Percentiles rank a stretch among this genome's conserved stretches.
Evolutionary conservation across 2,113 vertebrate species (phyloP).

Genomic region (Siniperca knerii): DNA sequence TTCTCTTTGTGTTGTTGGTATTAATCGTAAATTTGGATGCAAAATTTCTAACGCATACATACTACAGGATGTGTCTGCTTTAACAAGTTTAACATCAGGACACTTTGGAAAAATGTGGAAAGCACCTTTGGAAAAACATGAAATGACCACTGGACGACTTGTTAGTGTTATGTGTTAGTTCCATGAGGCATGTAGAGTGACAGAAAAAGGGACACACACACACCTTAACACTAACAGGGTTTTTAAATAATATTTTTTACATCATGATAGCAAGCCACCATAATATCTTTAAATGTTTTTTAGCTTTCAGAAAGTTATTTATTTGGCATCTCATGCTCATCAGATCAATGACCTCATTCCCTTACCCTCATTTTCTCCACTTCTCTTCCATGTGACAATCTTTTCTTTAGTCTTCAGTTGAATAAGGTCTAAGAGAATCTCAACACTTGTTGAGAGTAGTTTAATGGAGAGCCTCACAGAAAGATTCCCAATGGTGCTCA

Average conservation of each 20-base stretch:
- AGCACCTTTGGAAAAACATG: slow-evolving; percentile 45
- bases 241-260: neutral
- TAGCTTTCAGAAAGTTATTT: neutral
- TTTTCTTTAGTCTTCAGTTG: slow-evolving; percentile 23
- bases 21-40: neutral
- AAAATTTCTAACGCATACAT: neutral
- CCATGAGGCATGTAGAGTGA: neutral
- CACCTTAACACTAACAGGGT: neutral
- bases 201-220: neutral
- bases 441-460: neutral
- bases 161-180: neutral
- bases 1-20: neutral
- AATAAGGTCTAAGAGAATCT: slow-evolving; percentile 23
- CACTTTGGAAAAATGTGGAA: slow-evolving; percentile 39
- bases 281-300: neutral
- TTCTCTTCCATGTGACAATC: slow-evolving; percentile 15
- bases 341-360: neutral
- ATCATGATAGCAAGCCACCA: neutral
- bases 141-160: neutral
- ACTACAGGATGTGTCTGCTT: neutral
- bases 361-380: neutral
- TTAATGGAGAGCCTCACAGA: slow-evolving; percentile 33
- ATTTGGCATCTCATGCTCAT: slow-evolving; percentile 8
- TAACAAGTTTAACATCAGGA: neutral
- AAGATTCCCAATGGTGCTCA: slow-evolving; percentile 62